phyloP scores from a whole-genome alignment of 2,797 vertebrate genomes.

The Darevskia nairensis region DNA sequence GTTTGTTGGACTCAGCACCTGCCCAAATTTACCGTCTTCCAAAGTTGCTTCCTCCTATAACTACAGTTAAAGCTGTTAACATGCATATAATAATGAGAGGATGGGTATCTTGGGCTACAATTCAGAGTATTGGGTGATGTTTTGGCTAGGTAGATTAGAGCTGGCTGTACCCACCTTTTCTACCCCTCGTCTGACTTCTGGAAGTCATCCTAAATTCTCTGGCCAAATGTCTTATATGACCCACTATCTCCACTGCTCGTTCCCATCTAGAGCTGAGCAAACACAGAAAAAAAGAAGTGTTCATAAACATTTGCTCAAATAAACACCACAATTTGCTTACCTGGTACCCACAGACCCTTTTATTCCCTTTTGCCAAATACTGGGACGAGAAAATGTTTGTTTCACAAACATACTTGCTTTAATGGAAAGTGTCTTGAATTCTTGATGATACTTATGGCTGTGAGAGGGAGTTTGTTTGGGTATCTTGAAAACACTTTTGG shows the following conservation, averaged over 20 bases:
- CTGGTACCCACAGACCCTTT: conserved; percentile 48
- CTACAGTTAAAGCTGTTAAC: not conserved
- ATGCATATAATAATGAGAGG: conserved; percentile 42
- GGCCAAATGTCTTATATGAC: conserved; percentile 61
- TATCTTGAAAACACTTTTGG: conserved; percentile 34
- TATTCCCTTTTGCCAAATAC: conserved; percentile 59
- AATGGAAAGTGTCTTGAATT: conserved; percentile 55
- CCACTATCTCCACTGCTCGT: conserved; percentile 68
- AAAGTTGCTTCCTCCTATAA: not conserved
- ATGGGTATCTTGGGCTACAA: conserved; percentile 34
- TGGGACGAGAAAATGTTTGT: conserved; percentile 63
- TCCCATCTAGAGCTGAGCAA: conserved; percentile 65
- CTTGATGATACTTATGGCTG: conserved; percentile 27
- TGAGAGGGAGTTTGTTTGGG: not conserved
- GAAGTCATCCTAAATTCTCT: conserved; percentile 66
- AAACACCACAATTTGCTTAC: conserved; percentile 65
- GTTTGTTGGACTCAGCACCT: not conserved
- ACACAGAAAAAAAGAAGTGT: conserved; percentile 61
- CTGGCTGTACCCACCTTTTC: conserved; percentile 46
- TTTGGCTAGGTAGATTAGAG: conserved; percentile 5
- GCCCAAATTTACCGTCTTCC: not conserved
- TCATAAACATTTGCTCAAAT: conserved; percentile 70
- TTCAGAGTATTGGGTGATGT: conserved; percentile 26
- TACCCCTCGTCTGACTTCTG: conserved; percentile 34
- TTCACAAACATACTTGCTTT: conserved; percentile 55